These are phyloP conservation scores for Megaleporinus macrocephalus DNA, from an alignment of 2,113 vertebrate species.

Conservation along the genomic window DNA sequence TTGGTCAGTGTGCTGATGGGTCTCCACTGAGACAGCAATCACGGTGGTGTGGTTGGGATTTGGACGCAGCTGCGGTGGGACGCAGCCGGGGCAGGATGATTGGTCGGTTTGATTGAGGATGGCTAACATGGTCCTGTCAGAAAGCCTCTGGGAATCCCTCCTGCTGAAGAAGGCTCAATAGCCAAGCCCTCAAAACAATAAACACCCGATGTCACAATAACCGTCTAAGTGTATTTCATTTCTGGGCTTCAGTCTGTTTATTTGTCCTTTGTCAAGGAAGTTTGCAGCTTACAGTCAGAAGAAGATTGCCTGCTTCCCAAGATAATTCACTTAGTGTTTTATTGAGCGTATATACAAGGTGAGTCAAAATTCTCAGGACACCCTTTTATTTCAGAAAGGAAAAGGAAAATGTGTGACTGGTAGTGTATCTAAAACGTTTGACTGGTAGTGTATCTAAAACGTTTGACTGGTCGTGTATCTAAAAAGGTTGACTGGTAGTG, in stretches of 20 bases:
- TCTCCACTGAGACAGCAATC: slow-evolving; percentile 3
- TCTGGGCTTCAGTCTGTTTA: slow-evolving; percentile 39
- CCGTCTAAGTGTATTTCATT: slow-evolving; percentile 44
- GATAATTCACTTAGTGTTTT: slow-evolving; percentile 35
- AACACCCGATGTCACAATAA: slow-evolving; percentile 36
- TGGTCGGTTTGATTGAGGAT: neutral
- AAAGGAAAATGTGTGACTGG: no score
- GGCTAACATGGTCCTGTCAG: neutral
- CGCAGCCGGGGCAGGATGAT: neutral
- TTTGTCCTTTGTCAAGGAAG: slow-evolving; percentile 46
- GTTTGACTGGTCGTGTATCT: no score
- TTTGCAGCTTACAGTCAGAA: slow-evolving; percentile 41
- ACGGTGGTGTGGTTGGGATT: neutral
- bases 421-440: no score
- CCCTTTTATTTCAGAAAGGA: no score
- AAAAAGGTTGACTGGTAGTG: no score
- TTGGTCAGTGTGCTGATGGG: neutral
- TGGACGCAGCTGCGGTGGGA: neutral
- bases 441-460: no score
- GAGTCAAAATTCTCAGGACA: no score
- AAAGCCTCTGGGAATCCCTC: slow-evolving; percentile 40
- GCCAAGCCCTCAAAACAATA: slow-evolving; percentile 45
- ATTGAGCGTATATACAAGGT: slow-evolving; percentile 1
- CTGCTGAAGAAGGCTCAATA: slow-evolving; percentile 48
- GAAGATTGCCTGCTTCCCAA: slow-evolving; percentile 42